Evolutionary conservation across 1,140 invertebrate genomes (phyloP).

Genomic region (Bombus affinis): DNA sequence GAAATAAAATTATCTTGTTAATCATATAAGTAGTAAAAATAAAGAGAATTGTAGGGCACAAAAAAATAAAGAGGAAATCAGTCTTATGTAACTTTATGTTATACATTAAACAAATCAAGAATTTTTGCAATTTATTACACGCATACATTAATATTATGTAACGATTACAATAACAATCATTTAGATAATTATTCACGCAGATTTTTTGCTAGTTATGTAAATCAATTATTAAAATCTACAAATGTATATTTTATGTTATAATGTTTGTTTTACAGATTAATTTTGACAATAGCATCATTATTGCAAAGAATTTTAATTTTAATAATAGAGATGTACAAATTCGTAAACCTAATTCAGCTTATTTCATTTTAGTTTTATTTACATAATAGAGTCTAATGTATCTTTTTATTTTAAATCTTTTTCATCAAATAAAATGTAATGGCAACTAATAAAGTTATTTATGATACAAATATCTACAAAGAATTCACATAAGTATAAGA

Average conservation of each 20-base stretch:
- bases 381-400: conserved; percentile 27
- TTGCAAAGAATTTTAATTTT: conserved; percentile 28
- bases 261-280: conserved; percentile 19
- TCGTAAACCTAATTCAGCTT: conserved; percentile 67
- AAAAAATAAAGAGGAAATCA: background rate
- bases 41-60: background rate
- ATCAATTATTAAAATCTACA: conserved; percentile 41
- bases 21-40: background rate
- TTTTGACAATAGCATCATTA: conserved; percentile 36
- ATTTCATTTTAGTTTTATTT: conserved; percentile 51
- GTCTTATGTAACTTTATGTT: conserved; percentile 44
- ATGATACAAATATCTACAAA: conserved; percentile 57
- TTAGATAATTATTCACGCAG: conserved; percentile 25
- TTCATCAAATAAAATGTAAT: conserved; percentile 34
- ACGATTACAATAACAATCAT: conserved; percentile 42
- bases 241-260: conserved; percentile 30
- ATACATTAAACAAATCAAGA: conserved; percentile 52
- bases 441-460: conserved; percentile 45
- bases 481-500: conserved; percentile 36
- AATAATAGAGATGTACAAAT: conserved; percentile 68
- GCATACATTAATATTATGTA: conserved; percentile 49
- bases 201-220: background rate
- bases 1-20: background rate
- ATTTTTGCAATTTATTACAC: conserved; percentile 44
- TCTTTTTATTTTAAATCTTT: conserved; percentile 21